Evolutionary conservation across 2,113 vertebrate genomes (phyloP).

Genomic region (Ia io): DNA sequence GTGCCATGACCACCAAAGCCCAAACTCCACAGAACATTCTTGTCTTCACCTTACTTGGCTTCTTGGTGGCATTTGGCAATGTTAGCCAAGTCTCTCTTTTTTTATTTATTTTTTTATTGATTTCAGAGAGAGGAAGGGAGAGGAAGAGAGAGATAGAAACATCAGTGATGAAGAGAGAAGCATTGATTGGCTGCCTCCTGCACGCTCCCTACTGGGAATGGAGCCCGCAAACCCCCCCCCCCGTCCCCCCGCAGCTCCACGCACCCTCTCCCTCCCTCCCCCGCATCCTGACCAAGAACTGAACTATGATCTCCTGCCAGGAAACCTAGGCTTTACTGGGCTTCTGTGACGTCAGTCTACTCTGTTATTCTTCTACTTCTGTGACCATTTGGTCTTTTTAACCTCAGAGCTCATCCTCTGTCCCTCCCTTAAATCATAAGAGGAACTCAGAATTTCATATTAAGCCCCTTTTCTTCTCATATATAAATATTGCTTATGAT

Average conservation of each 20-base stretch:
- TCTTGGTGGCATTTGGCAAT: not conserved
- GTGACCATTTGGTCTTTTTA: not conserved
- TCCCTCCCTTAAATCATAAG: not conserved
- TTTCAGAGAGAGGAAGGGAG: too few species aligned
- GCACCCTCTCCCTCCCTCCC: too few species aligned
- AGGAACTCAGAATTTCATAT: not conserved
- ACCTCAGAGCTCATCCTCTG: not conserved
- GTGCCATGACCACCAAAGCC: not conserved
- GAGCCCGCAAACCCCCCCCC: too few species aligned
- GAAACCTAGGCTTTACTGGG: not conserved
- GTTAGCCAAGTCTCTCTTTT: not conserved
- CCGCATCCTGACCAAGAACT: too few species aligned
- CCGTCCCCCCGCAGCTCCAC: accelerated
- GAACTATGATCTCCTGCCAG: too few species aligned
- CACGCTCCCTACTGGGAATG: too few species aligned
- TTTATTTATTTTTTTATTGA: too few species aligned
- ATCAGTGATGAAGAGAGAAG: too few species aligned
- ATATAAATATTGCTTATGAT: not conserved
- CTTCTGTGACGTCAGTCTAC: too few species aligned
- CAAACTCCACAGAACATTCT: not conserved
- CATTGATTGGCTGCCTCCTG: too few species aligned
- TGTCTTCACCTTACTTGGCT: not conserved
- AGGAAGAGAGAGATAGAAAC: too few species aligned
- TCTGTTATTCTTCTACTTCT: not conserved
- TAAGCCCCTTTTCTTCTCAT: not conserved